phyloP scores from a whole-genome alignment of 1,140 invertebrate genomes.

The Cephus cinctus region DNA sequence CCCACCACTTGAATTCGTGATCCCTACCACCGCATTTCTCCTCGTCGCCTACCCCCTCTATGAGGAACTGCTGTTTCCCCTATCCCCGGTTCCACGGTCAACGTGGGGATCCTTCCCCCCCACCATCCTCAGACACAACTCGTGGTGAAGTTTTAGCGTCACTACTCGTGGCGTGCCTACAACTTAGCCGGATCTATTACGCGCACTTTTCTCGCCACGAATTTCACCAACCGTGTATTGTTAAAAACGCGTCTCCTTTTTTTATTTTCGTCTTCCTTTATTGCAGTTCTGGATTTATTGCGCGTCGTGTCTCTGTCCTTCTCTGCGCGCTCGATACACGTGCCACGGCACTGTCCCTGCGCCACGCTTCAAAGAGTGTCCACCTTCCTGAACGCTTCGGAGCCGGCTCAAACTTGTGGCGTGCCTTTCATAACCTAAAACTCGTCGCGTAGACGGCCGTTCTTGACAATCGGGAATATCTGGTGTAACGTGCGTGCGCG shows the following conservation, averaged over 20 bases:
- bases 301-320: not conserved
- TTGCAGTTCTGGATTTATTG: not conserved
- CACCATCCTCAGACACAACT: slow-evolving; percentile 30
- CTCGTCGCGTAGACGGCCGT: not conserved
- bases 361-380: not conserved
- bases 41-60: slow-evolving; percentile 23
- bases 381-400: not conserved
- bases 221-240: slow-evolving; percentile 7
- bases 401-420: not conserved
- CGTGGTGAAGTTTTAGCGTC: slow-evolving; percentile 52
- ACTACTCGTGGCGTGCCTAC: slow-evolving; percentile 44
- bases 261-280: not conserved
- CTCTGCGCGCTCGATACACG: not conserved
- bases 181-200: slow-evolving; percentile 48
- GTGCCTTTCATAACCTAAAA: not conserved
- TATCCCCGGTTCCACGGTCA: slow-evolving; percentile 15
- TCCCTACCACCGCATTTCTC: too few species aligned
- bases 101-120: slow-evolving; percentile 11
- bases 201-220: slow-evolving; percentile 31
- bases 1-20: too few species aligned
- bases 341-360: not conserved
- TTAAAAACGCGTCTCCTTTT: not conserved
- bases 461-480: not conserved
- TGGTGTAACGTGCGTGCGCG: not conserved
- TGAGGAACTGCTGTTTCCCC: slow-evolving; percentile 14